Evolutionary conservation across 2,888 invertebrate genomes (phyloP), one percentile per base, ranked within the genome.

Genomic region (Acleris sparsana): DNA sequence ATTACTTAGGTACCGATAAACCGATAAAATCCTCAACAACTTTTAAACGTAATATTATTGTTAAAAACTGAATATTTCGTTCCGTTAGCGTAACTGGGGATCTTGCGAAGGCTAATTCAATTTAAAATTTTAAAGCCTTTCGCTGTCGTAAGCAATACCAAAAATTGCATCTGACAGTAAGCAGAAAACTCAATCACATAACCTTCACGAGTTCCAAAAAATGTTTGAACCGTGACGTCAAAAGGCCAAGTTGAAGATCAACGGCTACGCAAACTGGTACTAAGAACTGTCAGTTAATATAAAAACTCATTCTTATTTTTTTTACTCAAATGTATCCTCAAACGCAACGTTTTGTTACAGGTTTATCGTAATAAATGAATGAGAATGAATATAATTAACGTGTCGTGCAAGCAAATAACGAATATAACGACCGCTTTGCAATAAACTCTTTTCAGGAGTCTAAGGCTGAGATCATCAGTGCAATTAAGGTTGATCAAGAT

Each of bases 401-500:
- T 18, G n/a, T 11, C n/a, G 16, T 29, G 29, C 20, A 16, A 55
- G 29, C 16, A 16, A 61, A 60, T 25, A 53, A 44, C 44, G 22
- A 60, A 52, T 39, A 52, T 29, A 62, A 52, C 52, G 39, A 16
- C 52, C 39, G 18, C 44, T 17, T 25, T 61, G 43, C 44, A 43
- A 55, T 22, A 53, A 33, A 46, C 49, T 56, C 51, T 57, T 66
- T 66, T 66, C 61, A 62, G 61, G 61, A 61, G 56, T 43, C 51
- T 33, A 33, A 33, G 9, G 9, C 33, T 60, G 64, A 66, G 61
- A 66, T 66, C 66, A 66, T 57, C 56, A n/a, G 29, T 57, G 61
- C 48, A 66, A 66, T 66, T 66, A 66, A 66, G 52, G 52, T 53
- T 53, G 66, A 66, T 66, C 61, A 48, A 57, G 66, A 66, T 66